A percentile compares a stretch with the other conserved stretches of the same genome.
These are phyloP conservation scores for Idaea aversata DNA, from an alignment of 2,888 invertebrate genomes.

Conservation along the genomic window DNA sequence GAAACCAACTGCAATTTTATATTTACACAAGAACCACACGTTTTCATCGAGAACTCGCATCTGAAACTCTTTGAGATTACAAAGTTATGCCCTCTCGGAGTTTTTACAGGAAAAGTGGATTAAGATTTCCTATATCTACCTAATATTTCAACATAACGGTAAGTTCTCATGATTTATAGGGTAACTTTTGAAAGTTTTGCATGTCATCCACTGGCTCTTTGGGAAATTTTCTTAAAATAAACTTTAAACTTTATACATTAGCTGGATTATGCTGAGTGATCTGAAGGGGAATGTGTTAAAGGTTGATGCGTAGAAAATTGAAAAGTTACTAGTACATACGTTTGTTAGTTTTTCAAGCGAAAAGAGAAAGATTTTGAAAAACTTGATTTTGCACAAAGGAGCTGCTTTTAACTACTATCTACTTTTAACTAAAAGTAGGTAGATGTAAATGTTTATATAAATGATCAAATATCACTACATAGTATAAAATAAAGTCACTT, in stretches of 20 bases:
- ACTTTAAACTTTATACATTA: slow-evolving; percentile 73
- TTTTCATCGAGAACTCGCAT: slow-evolving; percentile 34
- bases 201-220: slow-evolving; percentile 72
- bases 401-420: too few relatives aligned
- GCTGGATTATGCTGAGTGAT: slow-evolving; percentile 50
- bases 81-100: slow-evolving; percentile 55
- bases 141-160: slow-evolving; percentile 69
- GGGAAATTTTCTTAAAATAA: slow-evolving; percentile 56
- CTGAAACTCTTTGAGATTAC: slow-evolving; percentile 62
- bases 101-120: slow-evolving; percentile 74
- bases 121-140: slow-evolving; percentile 70
- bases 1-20: slow-evolving; percentile 2
- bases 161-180: slow-evolving; percentile 74
- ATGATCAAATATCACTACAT: too few relatives aligned
- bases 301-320: not conserved
- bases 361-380: too few relatives aligned
- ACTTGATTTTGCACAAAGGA: too few relatives aligned
- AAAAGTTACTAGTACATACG: not conserved
- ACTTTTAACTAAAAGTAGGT: too few relatives aligned
- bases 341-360: too few relatives aligned
- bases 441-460: too few relatives aligned
- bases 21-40: not conserved
- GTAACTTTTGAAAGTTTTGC: slow-evolving; percentile 69
- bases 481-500: too few relatives aligned
- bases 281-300: slow-evolving; percentile 29